Conservation (phyloP, 1,140 invertebrate genomes). For the Radopholus similis region DNA sequence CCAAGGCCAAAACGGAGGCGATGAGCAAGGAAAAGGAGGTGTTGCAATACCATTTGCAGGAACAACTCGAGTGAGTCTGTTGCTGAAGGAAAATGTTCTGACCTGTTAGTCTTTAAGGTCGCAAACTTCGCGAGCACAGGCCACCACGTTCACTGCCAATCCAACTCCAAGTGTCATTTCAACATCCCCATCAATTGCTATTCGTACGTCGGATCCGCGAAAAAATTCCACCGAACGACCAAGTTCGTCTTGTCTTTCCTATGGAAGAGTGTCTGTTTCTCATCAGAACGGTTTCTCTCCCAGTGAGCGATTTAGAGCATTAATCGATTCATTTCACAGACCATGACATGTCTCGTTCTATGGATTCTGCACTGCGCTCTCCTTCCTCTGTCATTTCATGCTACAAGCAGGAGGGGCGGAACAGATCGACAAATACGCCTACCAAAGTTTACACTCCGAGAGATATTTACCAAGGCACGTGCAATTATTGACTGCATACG, state of each 20-base stretch:
- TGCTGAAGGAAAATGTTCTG: not conserved
- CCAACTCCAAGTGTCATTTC: not conserved
- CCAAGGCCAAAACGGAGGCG: not conserved
- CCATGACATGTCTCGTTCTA: constrained; percentile 12
- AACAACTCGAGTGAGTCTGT: not conserved
- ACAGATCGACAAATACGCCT: constrained; percentile 10
- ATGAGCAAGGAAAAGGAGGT: constrained; percentile 13
- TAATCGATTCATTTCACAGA: not conserved
- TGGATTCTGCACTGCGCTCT: not conserved
- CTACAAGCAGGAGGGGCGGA: constrained; percentile 8
- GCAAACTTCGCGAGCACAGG: no score
- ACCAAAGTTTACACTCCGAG: constrained; percentile 10
- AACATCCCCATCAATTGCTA: not conserved
- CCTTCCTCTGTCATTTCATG: not conserved
- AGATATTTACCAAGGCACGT: not conserved
- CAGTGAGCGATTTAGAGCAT: not conserved
- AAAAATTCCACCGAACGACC: not conserved
- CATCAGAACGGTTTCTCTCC: not conserved
- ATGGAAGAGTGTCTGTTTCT: not conserved
- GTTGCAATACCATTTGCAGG: constrained; percentile 14
- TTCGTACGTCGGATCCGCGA: not conserved
- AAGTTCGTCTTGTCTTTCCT: not conserved
- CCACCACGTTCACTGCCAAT: not conserved
- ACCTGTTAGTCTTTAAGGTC: no score
- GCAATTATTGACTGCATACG: not conserved